A percentile compares a stretch with the other conserved stretches of the same genome.
Conservation (phyloP, 2,888 invertebrate species). For the Panorpa germanica region DNA sequence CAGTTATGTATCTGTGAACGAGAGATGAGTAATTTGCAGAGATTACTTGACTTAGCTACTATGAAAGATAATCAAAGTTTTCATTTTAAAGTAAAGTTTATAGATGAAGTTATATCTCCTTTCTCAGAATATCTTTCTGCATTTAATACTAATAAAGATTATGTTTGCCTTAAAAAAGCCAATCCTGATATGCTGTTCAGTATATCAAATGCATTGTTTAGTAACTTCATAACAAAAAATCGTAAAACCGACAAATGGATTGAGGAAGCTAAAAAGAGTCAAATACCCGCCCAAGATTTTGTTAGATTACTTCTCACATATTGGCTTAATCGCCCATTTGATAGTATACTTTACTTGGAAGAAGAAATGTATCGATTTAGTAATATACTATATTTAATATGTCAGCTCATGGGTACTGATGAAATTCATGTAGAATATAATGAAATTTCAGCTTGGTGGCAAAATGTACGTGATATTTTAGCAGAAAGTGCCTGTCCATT, state of each 20-base stretch:
- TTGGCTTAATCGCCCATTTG: slow-evolving; percentile 46
- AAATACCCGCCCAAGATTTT: slow-evolving; percentile 34
- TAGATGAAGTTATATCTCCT: slow-evolving; percentile 32
- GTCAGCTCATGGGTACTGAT: slow-evolving; percentile 36
- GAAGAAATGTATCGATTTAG: slow-evolving; percentile 50
- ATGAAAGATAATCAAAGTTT: slow-evolving; percentile 29
- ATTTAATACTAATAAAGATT: too few species aligned
- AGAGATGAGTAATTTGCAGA: slow-evolving; percentile 41
- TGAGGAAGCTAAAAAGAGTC: slow-evolving; percentile 14
- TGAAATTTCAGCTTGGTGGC: slow-evolving; percentile 68
- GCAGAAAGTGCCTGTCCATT: slow-evolving; percentile 55
- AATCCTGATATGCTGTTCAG: too few species aligned
- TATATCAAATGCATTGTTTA: slow-evolving; percentile 29
- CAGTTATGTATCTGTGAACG: slow-evolving; percentile 33
- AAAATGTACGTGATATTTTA: slow-evolving; percentile 48
- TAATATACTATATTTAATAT: slow-evolving; percentile 40
- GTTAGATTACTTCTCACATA: slow-evolving; percentile 50
- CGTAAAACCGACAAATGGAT: too few species aligned
- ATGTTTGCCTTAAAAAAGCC: too few species aligned
- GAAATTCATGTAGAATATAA: slow-evolving; percentile 43
- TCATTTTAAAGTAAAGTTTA: slow-evolving; percentile 27
- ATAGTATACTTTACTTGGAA: too few species aligned
- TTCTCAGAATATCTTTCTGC: slow-evolving; percentile 28
- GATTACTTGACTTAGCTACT: slow-evolving; percentile 35
- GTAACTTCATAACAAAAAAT: too few species aligned